Percentiles rank a stretch among this genome's conserved stretches.
Conservation (phyloP, 2,888 invertebrate species). For the Antheraea yamamai region DNA sequence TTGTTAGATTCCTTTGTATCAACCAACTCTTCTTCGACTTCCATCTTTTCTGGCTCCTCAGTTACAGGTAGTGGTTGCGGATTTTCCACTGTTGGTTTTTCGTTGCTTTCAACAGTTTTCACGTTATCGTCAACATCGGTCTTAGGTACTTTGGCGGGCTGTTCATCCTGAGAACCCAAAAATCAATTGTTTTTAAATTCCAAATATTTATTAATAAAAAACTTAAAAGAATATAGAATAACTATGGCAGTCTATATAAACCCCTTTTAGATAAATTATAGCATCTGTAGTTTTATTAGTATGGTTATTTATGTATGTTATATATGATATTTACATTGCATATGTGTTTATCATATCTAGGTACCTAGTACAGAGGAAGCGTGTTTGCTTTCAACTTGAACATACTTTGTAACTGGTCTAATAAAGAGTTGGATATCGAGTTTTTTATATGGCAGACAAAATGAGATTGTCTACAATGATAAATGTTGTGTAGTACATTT, state of each 20-base stretch:
- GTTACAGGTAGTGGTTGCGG: slow-evolving; percentile 25
- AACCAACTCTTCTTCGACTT: slow-evolving; percentile 45
- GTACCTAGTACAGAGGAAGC: too few species aligned
- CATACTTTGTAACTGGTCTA: too few species aligned
- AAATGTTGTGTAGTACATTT: too few species aligned
- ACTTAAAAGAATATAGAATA: too few species aligned
- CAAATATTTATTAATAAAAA: background rate
- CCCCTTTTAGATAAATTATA: background rate
- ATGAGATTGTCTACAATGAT: too few species aligned
- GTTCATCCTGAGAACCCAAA: slow-evolving; percentile 56
- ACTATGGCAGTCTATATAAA: background rate
- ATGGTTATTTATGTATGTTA: too few species aligned
- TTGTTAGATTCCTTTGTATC: slow-evolving; percentile 34
- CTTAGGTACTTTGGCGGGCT: slow-evolving; percentile 81
- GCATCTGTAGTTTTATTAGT: background rate
- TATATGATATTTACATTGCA: too few species aligned
- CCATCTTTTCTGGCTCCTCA: slow-evolving; percentile 38
- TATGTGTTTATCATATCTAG: too few species aligned
- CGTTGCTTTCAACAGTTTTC: slow-evolving; percentile 41
- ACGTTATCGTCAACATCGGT: slow-evolving; percentile 64
- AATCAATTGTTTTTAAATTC: slow-evolving; percentile 15
- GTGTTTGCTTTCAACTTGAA: too few species aligned
- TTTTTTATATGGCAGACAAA: too few species aligned
- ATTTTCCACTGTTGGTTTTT: slow-evolving; percentile 26
- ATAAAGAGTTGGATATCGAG: too few species aligned